These are phyloP conservation scores for Plutomurus gul DNA, from an alignment of 1,140 invertebrate genomes.

Conservation along the genomic window DNA sequence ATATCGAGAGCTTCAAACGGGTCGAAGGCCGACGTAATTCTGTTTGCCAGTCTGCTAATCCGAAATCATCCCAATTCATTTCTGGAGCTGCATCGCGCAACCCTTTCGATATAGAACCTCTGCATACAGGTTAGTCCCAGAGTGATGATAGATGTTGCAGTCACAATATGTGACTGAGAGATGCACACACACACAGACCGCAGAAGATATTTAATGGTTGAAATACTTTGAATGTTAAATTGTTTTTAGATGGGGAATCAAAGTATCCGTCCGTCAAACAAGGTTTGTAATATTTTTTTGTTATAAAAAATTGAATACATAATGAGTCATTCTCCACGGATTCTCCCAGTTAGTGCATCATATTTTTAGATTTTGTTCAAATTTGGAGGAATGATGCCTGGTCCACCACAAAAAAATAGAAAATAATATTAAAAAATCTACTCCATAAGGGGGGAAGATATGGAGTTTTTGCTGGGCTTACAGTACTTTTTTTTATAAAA, in stretches of 20 bases:
- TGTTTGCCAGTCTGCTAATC: constrained; percentile 47
- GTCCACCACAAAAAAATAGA: too few relatives aligned
- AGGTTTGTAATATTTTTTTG: too few relatives aligned
- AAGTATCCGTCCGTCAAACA: constrained; percentile 41
- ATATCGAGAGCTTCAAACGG: not conserved
- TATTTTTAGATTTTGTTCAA: too few relatives aligned
- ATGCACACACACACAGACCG: not conserved
- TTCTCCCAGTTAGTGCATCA: too few relatives aligned
- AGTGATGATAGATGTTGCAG: not conserved
- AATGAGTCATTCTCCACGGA: too few relatives aligned
- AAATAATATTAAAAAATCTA: too few relatives aligned
- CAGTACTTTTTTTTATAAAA: too few relatives aligned
- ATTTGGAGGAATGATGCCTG: too few relatives aligned
- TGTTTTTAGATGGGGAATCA: not conserved
- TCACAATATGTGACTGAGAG: not conserved
- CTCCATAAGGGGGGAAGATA: too few relatives aligned
- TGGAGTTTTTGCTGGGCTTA: too few relatives aligned
- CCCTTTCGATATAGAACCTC: not conserved
- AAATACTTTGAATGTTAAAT: not conserved
- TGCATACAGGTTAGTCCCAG: not conserved
- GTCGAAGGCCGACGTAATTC: constrained; percentile 37
- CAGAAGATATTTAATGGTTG: not conserved
- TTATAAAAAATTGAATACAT: too few relatives aligned
- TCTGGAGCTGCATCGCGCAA: not conserved
- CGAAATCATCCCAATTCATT: constrained; percentile 43